Evolutionary conservation across 2,888 invertebrate genomes (phyloP), one percentile per base, ranked within the genome.

Genomic region (Scaptomyza flava): DNA sequence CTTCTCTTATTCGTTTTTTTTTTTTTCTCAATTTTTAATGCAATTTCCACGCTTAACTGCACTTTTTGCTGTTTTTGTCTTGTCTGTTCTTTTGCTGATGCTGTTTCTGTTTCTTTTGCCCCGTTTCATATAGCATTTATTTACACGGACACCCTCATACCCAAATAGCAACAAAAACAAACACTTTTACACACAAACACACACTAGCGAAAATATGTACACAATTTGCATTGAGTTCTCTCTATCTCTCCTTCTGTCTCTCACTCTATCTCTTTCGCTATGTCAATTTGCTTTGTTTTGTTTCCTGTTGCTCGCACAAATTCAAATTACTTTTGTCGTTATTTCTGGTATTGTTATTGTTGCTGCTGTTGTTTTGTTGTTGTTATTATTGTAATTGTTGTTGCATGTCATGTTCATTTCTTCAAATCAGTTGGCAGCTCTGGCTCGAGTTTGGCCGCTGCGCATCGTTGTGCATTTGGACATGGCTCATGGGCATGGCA

Each of bases 41-140:
- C 87, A 85, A 85, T 85, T 84, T 85, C 81, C 74, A 77, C 87
- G 79, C 81, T 84, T 72, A 72, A 86, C 72, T 86, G 84, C 84
- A 77, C 81, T 84, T 84, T 79, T 80, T 72, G 69, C 69, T 62
- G 68, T 50, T 72, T 72, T 62, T 70, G 60, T 64, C 59, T 64
- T 51, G 52, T 59, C 69, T 50, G 59, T 77, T 51, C 68, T 70
- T 65, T 67, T 65, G 65, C 60, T 53, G 57, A 12, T 53, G 36
- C 41, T 53, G 23, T 51, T 51, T 51, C 11, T 23, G 9, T 53
- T 65, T 50, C 47, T 54, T 38, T 61, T 66, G 64, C 56, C 60
- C 56, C 57, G 47, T 46, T 86, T 70, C 72, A 66, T 80, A 77
- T 68, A 64, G 86, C 81, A 83, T 79, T 82, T 82, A 85, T 82